Percentiles rank a stretch among this genome's conserved stretches.
Conservation (phyloP, 2,888 invertebrate species). For the Morpho deidamia region DNA sequence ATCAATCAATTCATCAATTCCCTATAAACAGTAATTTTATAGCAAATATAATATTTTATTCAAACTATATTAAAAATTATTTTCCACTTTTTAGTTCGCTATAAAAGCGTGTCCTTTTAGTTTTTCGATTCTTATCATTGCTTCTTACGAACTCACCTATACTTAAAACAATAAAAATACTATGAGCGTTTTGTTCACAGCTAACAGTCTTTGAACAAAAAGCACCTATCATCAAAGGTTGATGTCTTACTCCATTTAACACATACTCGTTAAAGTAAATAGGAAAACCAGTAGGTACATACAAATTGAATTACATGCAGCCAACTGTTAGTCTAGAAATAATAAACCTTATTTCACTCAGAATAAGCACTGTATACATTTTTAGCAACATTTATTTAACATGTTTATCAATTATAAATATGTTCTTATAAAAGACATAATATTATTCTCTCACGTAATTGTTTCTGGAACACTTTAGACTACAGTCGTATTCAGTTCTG, state of each 20-base stretch:
- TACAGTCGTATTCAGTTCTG: background rate
- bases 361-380: background rate
- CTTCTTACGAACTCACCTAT: no score
- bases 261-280: conserved; percentile 5
- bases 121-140: no score
- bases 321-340: background rate
- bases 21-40: no score
- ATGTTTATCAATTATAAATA: background rate
- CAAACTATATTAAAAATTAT: no score
- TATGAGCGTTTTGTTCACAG: no score
- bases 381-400: background rate
- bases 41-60: no score
- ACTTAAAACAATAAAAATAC: no score
- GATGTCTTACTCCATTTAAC: conserved; percentile 1
- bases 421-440: background rate
- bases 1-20: no score
- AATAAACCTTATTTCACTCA: background rate
- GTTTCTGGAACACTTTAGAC: background rate
- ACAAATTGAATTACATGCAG: background rate
- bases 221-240: background rate
- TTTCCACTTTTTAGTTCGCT: no score
- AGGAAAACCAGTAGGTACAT: conserved; percentile 1
- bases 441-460: background rate
- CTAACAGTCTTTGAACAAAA: no score
- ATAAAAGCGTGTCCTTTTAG: no score